phyloP scores from a whole-genome alignment of 2,888 invertebrate species.

The Platynereis dumerilii region DNA sequence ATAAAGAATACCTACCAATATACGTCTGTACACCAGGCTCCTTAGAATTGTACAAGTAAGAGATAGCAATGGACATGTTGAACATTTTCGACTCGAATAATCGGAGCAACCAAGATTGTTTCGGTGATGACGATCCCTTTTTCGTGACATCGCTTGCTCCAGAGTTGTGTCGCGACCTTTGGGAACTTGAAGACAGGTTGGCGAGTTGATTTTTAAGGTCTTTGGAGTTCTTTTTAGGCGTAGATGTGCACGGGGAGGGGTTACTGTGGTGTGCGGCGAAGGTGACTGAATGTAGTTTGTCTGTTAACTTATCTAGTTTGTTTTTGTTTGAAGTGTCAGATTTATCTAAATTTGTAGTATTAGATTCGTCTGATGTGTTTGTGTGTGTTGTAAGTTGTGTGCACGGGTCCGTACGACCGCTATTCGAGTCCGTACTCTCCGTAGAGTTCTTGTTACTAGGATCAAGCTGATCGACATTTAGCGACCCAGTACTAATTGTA shows the following conservation, averaged over 20 bases:
- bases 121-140: conserved; percentile 6
- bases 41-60: conserved; percentile 96
- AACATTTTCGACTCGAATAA: conserved; percentile 97
- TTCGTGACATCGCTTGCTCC: conserved; percentile 7
- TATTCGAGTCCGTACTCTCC: not conserved
- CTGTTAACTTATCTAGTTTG: not conserved
- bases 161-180: conserved; percentile 7
- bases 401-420: not conserved
- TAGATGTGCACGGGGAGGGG: too few relatives aligned
- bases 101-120: conserved; percentile 73
- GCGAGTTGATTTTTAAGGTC: not conserved
- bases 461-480: not conserved
- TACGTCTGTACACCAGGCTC: conserved; percentile 97
- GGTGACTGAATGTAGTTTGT: not conserved
- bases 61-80: conserved; percentile 97
- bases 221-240: not conserved
- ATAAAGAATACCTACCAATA: conserved; percentile 72
- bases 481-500: too few relatives aligned
- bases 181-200: too few relatives aligned
- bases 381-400: not conserved
- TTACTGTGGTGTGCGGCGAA: too few relatives aligned
- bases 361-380: not conserved
- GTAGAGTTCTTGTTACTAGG: not conserved
- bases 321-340: too few relatives aligned
- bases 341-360: not conserved